A percentile compares a stretch with the other conserved stretches of the same genome.
Conservation (phyloP, 2,113 vertebrate species). For the Melanerpes formicivorus region DNA sequence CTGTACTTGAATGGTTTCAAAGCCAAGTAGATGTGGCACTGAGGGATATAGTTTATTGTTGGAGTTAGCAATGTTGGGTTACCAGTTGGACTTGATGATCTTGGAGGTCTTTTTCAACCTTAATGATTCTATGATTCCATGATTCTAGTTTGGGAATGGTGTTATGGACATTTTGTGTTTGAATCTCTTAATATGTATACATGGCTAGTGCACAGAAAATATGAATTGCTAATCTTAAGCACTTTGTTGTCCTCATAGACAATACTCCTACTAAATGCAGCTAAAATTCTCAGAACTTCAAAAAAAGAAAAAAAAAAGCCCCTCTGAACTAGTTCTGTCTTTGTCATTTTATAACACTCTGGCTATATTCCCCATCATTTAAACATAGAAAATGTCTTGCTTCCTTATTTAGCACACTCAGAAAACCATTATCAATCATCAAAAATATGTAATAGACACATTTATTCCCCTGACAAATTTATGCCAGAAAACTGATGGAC, state of each 20-base stretch:
- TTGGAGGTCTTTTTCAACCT: no score
- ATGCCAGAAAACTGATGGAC: constrained; percentile 61
- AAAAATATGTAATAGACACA: constrained; percentile 66
- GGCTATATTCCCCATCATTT: constrained; percentile 56
- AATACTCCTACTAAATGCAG: neutral
- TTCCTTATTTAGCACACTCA: constrained; percentile 62
- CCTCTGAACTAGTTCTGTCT: neutral
- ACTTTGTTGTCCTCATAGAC: neutral
- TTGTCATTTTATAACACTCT: neutral
- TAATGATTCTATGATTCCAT: no score
- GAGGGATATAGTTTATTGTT: no score
- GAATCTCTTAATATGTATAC: neutral
- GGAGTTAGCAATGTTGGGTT: no score
- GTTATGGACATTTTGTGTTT: neutral
- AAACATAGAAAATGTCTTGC: constrained; percentile 41
- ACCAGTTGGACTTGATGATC: no score
- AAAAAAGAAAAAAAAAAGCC: neutral
- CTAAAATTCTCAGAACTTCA: neutral
- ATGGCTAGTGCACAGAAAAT: neutral
- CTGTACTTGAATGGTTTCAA: no score
- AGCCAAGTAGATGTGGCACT: no score
- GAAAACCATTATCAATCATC: constrained; percentile 68
- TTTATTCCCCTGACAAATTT: constrained; percentile 65
- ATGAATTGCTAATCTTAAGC: rapidly evolving
- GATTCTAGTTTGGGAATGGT: neutral